Base-by-base conservation (phyloP, 2,888 invertebrate species). In the Drosophila anomelani region DNA sequence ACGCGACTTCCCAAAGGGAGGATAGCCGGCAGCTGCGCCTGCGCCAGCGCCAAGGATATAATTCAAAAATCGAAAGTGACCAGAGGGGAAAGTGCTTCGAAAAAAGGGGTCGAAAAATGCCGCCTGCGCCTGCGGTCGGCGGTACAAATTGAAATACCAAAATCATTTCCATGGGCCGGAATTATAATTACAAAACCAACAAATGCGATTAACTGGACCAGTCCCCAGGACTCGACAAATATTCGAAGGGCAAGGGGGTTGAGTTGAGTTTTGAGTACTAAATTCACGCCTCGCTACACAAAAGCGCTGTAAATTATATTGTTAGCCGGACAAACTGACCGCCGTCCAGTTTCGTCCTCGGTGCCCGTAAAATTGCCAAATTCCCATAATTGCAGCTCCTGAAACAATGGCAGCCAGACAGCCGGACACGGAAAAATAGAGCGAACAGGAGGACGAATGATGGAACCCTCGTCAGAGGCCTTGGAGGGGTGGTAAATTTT, bases 221-320 rank as follows among this genome's bases (percentile, higher is more conserved):
- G 49, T 36, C 54, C 36, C 59, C 51, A 47, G 54, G 47, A 29
- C 67, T 47, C 32, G 32, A 39, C 53, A 38, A 20, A 39, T 23
- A 15, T n/a, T n/a, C 29, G 29, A 29, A 29, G 17, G 29, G 12
- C 29, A 34, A 39, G 20, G 61, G 64, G 60, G 60, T 43, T 36
- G 34, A 34, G 29, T 29, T 29, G 51, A 62, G 53, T 62, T 62
- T 66, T 61, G 67, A 58, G 73, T 69, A 75, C 64, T 71, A 74
- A 81, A 89, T 86, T 87, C 86, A 86, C 86, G 86, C 86, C 86
- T 86, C 86, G 88, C 86, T 89, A 80, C 85, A 88, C 86, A 86
- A 86, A 86, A 89, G 86, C 88, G 74, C 77, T 80, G 89, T 86
- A 86, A 86, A 89, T 86, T 86, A 86, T 82, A 78, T 77, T 79